These are phyloP conservation scores for Orius insidiosus DNA, from an alignment of 1,140 invertebrate species.

Conservation along the genomic window DNA sequence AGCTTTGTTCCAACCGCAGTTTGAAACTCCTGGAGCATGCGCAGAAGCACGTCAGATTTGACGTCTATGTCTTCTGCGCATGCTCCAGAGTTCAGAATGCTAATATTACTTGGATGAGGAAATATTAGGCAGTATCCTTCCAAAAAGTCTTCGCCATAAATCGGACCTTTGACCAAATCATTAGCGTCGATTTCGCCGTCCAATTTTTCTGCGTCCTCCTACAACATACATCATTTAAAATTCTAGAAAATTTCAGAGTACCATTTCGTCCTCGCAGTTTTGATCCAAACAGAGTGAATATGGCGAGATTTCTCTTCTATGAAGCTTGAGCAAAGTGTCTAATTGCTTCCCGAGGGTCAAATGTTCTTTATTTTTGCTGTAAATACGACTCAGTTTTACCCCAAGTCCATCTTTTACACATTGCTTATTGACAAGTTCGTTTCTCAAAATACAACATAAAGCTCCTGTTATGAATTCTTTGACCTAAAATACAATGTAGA, in stretches of 20 bases:
- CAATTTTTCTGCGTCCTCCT: slow-evolving; percentile 31
- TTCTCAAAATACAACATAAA: slow-evolving; percentile 18
- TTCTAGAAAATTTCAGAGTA: slow-evolving; percentile 1
- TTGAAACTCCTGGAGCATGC: too few relatives aligned
- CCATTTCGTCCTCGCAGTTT: slow-evolving; percentile 16
- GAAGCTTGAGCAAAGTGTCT: slow-evolving; percentile 12
- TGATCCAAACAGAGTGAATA: slow-evolving; percentile 8
- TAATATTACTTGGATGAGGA: slow-evolving; percentile 12
- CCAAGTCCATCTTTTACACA: slow-evolving; percentile 14
- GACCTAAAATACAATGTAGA: slow-evolving; percentile 11
- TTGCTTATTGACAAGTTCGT: slow-evolving; percentile 14
- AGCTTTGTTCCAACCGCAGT: too few relatives aligned
- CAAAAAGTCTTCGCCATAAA: slow-evolving; percentile 29
- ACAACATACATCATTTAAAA: not conserved
- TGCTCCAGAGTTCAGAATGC: too few relatives aligned
- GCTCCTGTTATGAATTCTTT: slow-evolving; percentile 17
- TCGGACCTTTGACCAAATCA: slow-evolving; percentile 26
- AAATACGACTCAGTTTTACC: slow-evolving; percentile 2
- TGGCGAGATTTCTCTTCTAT: slow-evolving; percentile 7
- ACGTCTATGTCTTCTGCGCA: too few relatives aligned
- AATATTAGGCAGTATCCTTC: slow-evolving; percentile 24
- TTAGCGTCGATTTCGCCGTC: slow-evolving; percentile 33
- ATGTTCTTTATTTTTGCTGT: slow-evolving; percentile 9
- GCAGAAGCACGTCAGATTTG: too few relatives aligned
- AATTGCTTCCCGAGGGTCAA: slow-evolving; percentile 13